Percentiles rank a stretch among this genome's conserved stretches.
Conservation (phyloP, 1,140 invertebrate species). For the Aphidius gifuensis region DNA sequence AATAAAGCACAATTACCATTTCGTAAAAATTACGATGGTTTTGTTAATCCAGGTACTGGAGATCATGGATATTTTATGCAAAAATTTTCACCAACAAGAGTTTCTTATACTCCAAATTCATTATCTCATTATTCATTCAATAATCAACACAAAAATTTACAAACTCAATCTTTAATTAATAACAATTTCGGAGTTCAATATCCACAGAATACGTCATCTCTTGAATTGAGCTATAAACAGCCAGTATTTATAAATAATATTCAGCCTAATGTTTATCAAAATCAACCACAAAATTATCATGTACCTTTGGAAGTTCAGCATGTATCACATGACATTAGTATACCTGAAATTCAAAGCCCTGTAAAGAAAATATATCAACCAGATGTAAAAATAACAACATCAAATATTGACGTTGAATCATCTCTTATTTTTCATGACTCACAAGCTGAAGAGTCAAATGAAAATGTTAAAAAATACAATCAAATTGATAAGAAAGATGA, state of each 20-base stretch:
- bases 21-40: too few relatives aligned
- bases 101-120: too few relatives aligned
- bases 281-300: conserved; percentile 8
- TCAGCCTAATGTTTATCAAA: neutral
- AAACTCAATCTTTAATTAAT: too few relatives aligned
- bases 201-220: too few relatives aligned
- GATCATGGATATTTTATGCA: too few relatives aligned
- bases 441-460: conserved; percentile 46
- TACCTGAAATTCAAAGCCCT: conserved; percentile 28
- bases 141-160: too few relatives aligned
- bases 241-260: conserved; percentile 23
- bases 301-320: neutral
- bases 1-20: too few relatives aligned
- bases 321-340: conserved; percentile 17
- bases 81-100: too few relatives aligned
- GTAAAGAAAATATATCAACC: conserved; percentile 17
- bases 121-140: too few relatives aligned
- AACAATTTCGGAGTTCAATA: too few relatives aligned
- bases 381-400: neutral
- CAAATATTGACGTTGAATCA: too few relatives aligned
- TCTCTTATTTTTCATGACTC: conserved; percentile 23
- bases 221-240: conserved; percentile 35
- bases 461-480: conserved; percentile 38
- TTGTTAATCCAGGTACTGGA: too few relatives aligned
- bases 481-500: neutral